Conservation (phyloP, 2,888 invertebrate species). For the Euzetes globulus region DNA sequence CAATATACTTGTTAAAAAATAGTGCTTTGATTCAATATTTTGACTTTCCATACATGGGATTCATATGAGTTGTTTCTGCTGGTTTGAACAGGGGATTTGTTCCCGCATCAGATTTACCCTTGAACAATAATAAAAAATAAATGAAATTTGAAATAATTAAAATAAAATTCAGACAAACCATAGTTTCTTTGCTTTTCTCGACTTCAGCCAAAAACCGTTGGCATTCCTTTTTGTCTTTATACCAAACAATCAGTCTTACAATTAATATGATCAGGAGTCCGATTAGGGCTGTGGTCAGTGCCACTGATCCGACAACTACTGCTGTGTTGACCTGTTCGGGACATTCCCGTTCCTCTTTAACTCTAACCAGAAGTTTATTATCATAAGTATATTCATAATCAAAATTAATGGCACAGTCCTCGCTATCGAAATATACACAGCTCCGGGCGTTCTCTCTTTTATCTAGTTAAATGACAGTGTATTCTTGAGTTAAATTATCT, state of each 20-base stretch:
- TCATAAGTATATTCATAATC: background rate
- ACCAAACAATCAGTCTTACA: slow-evolving; percentile 35
- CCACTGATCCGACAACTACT: slow-evolving; percentile 22
- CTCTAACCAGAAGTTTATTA: background rate
- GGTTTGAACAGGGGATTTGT: background rate
- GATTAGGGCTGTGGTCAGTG: slow-evolving; percentile 38
- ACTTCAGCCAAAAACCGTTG: slow-evolving; percentile 37
- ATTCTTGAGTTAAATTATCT: too few species aligned
- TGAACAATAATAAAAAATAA: background rate
- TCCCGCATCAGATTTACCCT: background rate
- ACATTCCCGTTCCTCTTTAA: slow-evolving; percentile 14
- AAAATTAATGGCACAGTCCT: slow-evolving; percentile 9
- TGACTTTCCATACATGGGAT: slow-evolving; percentile 19
- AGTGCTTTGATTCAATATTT: too few species aligned
- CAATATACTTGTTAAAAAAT: too few species aligned
- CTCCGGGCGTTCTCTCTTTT: background rate
- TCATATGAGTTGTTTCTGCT: background rate
- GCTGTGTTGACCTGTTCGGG: background rate
- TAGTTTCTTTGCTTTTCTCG: slow-evolving; percentile 29
- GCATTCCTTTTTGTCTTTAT: slow-evolving; percentile 39
- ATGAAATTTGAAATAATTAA: background rate
- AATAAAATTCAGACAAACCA: background rate
- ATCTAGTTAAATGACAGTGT: background rate
- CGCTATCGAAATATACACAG: slow-evolving; percentile 9
- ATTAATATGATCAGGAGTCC: slow-evolving; percentile 38